phyloP scores from a whole-genome alignment of 2,888 invertebrate genomes.

The Cantharis rufa region DNA sequence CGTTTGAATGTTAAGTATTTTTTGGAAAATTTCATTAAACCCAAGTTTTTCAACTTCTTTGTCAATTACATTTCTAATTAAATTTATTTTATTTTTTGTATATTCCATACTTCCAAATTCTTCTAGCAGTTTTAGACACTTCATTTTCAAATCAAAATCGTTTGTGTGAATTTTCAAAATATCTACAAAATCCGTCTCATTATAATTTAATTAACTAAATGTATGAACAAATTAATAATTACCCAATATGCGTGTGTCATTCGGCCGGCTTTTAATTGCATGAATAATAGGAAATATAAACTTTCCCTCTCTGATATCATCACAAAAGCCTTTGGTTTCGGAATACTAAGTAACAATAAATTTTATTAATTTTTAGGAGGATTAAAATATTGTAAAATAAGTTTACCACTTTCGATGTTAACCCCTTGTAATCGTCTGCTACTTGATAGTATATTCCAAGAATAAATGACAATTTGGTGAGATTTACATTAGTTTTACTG shows the following conservation, averaged over 20 bases:
- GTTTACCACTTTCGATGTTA: no score
- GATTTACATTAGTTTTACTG: no score
- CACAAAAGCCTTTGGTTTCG: background rate
- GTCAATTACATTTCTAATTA: background rate
- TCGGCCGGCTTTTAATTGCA: background rate
- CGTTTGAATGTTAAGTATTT: no score
- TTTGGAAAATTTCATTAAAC: background rate
- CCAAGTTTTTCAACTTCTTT: background rate
- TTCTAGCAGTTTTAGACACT: background rate
- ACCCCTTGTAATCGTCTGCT: no score
- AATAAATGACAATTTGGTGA: no score
- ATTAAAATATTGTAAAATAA: no score
- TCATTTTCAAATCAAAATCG: background rate
- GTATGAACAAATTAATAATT: background rate
- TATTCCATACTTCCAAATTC: background rate
- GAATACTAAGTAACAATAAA: background rate
- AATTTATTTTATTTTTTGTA: background rate
- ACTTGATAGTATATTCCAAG: no score
- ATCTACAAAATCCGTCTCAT: background rate
- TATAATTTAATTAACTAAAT: background rate
- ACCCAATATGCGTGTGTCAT: background rate
- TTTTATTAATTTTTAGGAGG: background rate
- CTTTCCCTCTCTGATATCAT: background rate
- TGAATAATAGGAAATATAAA: background rate
- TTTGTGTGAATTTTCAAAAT: background rate